Conservation (phyloP, 2,797 vertebrate genomes). For the Cirrhinus molitorella region DNA sequence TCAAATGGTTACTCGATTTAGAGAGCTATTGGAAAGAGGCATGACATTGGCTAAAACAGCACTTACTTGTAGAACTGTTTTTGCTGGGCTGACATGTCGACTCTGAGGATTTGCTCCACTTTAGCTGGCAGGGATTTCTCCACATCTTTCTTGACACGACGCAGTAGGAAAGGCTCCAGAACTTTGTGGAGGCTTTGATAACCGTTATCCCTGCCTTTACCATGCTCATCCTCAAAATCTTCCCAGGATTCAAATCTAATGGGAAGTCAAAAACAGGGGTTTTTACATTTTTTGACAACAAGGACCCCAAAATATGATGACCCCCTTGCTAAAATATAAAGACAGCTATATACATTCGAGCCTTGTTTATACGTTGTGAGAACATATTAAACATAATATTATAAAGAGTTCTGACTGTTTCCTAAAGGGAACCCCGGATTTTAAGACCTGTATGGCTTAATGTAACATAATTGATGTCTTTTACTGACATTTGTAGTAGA, state of each 20-base stretch:
- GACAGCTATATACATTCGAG: not conserved
- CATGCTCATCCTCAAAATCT: constrained; percentile 96
- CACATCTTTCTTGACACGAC: constrained; percentile 98
- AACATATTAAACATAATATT: no score
- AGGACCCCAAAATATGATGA: not conserved
- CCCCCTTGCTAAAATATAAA: not conserved
- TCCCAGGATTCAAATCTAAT: constrained; percentile 96
- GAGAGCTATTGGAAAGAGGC: not conserved
- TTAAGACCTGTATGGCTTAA: no score
- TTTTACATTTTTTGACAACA: not conserved
- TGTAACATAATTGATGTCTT: no score
- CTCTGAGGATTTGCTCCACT: constrained; percentile 97
- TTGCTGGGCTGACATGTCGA: constrained; percentile 97
- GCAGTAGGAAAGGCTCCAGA: constrained; percentile 94
- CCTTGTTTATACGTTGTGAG: no score
- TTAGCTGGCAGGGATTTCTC: constrained; percentile 99
- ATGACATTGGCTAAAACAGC: not conserved
- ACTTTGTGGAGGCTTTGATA: constrained; percentile 99
- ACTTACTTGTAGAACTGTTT: constrained; percentile 98
- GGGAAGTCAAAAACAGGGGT: not conserved
- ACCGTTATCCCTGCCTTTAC: constrained; percentile 95
- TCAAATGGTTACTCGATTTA: not conserved
- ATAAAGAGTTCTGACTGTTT: no score
- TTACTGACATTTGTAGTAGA: no score
- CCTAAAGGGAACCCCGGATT: no score